Percentiles rank a stretch among this genome's conserved stretches.
These are phyloP conservation scores for Panthera uncia DNA, from an alignment of 2,113 vertebrate species.

Conservation along the genomic window DNA sequence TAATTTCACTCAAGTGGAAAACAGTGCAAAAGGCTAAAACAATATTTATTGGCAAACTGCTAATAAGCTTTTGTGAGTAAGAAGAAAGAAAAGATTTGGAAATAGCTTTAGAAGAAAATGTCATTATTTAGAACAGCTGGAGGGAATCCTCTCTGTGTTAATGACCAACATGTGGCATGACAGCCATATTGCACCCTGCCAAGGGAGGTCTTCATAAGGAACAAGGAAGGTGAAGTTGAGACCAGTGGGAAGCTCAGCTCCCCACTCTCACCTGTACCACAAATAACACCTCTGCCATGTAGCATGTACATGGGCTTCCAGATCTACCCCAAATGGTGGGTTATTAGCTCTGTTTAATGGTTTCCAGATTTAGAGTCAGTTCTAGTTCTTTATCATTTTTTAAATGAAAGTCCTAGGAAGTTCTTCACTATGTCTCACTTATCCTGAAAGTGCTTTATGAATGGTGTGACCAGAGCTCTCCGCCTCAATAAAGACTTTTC, in stretches of 20 bases:
- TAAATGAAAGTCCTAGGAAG: background rate
- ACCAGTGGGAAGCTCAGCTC: background rate
- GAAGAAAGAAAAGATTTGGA: slow-evolving; percentile 30
- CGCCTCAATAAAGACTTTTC: background rate
- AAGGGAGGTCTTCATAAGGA: background rate
- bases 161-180: background rate
- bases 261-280: background rate
- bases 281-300: background rate
- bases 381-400: background rate
- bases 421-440: background rate
- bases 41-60: slow-evolving; percentile 20
- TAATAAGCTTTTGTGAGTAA: slow-evolving; percentile 31
- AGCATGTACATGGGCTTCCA: background rate
- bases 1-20: slow-evolving; percentile 34
- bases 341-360: background rate
- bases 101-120: slow-evolving; percentile 26
- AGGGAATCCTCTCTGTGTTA: background rate
- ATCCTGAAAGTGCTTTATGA: background rate
- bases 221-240: background rate
- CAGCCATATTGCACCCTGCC: accelerated
- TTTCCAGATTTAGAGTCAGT: background rate
- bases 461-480: background rate
- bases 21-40: background rate
- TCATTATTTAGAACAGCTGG: background rate
- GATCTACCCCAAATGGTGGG: background rate